Percentiles rank a stretch among this genome's conserved stretches.
These are phyloP conservation scores for Emydoidea blandingii DNA, from an alignment of 2,797 vertebrate genomes.

Conservation along the genomic window DNA sequence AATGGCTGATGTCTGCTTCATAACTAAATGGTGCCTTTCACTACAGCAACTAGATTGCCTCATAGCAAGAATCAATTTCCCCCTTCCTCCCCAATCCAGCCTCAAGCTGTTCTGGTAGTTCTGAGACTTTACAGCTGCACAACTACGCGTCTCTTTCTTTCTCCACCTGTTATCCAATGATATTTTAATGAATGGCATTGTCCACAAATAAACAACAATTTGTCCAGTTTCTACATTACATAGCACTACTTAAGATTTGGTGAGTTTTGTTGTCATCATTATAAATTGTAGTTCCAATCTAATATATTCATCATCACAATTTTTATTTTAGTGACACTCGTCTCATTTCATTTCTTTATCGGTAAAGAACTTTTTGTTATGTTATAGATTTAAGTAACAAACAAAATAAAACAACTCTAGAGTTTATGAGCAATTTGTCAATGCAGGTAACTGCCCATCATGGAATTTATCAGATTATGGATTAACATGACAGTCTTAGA, in stretches of 20 bases:
- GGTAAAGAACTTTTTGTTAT: neutral
- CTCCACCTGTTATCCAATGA: neutral
- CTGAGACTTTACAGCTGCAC: neutral
- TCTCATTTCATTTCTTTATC: neutral
- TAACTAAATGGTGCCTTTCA: neutral
- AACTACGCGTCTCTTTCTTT: accelerated
- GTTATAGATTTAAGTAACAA: neutral
- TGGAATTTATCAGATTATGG: neutral
- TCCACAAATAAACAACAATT: neutral
- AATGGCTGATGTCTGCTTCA: neutral
- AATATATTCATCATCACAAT: accelerated
- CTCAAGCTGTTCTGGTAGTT: neutral
- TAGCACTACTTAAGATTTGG: neutral
- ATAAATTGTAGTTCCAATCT: accelerated
- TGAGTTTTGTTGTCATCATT: neutral
- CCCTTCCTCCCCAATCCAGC: neutral
- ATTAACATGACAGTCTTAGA: neutral
- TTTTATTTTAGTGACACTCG: accelerated
- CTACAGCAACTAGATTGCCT: neutral
- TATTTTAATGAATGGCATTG: neutral
- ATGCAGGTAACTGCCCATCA: neutral
- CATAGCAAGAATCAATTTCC: neutral
- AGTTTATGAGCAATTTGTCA: neutral
- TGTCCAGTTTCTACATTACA: neutral
- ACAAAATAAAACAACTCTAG: neutral